These are phyloP conservation scores for Pachydiplax longipennis DNA, from an alignment of 2,888 invertebrate species.

Conservation along the genomic window DNA sequence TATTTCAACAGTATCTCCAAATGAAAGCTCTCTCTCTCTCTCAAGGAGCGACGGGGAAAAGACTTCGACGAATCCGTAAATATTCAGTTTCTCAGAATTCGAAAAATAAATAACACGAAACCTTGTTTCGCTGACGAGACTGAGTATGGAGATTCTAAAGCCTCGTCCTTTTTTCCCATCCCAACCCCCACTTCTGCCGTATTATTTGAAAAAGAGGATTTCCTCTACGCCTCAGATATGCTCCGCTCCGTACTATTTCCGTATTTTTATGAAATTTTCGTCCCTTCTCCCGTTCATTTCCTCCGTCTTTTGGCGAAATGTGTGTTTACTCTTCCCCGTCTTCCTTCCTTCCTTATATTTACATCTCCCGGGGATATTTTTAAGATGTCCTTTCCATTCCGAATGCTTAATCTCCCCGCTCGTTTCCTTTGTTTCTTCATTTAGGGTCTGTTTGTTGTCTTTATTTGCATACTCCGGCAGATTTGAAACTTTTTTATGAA, in stretches of 20 bases:
- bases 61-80: background rate
- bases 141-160: background rate
- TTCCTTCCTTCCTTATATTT: background rate
- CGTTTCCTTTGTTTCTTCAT: background rate
- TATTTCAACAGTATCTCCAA: background rate
- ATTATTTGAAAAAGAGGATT: background rate
- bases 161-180: background rate
- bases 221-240: background rate
- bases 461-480: background rate
- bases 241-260: background rate
- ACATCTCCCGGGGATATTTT: background rate
- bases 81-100: background rate
- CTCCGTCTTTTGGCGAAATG: background rate
- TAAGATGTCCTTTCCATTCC: background rate
- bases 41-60: background rate
- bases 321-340: background rate
- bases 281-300: background rate
- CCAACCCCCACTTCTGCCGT: background rate
- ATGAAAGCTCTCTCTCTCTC: background rate
- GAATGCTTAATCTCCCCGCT: background rate
- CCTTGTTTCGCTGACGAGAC: slow-evolving; percentile 1
- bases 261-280: background rate
- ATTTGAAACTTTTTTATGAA: background rate
- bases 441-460: background rate
- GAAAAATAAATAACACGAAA: slow-evolving; percentile 1